phyloP scores from a whole-genome alignment of 2,113 vertebrate species.

The Clupea harengus region DNA sequence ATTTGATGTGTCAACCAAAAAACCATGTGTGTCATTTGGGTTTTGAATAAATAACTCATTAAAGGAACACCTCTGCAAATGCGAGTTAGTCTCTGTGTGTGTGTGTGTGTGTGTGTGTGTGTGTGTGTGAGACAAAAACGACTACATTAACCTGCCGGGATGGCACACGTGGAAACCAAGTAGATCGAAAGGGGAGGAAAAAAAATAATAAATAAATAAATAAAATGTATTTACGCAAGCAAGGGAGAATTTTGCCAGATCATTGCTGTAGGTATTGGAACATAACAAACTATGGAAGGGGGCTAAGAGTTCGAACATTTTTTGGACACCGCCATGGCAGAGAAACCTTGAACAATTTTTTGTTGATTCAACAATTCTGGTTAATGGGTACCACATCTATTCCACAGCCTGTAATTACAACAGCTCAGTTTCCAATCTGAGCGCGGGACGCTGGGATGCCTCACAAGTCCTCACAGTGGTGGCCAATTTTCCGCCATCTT shows the following conservation, averaged over 20 bases:
- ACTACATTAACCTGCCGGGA: slow-evolving; percentile 9
- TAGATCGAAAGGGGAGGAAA: slow-evolving; percentile 28
- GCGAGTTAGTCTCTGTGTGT: background rate
- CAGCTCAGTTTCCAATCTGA: slow-evolving; percentile 80
- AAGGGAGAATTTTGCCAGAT: slow-evolving; percentile 62
- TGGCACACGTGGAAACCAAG: background rate
- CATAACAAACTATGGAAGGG: slow-evolving; percentile 65
- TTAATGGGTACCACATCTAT: slow-evolving; percentile 83
- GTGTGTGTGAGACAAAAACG: slow-evolving; percentile 46
- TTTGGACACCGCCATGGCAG: slow-evolving; percentile 72
- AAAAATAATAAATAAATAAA: slow-evolving; percentile 40
- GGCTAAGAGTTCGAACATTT: slow-evolving; percentile 68
- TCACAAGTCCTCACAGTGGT: slow-evolving; percentile 70
- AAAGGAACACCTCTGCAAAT: slow-evolving; percentile 15
- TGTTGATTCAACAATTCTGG: slow-evolving; percentile 84
- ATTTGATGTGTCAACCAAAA: slow-evolving; percentile 38
- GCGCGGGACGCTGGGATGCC: slow-evolving; percentile 70
- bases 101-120: slow-evolving; percentile 34
- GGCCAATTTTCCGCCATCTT: slow-evolving; percentile 77
- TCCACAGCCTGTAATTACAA: slow-evolving; percentile 82
- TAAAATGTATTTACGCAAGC: slow-evolving; percentile 54
- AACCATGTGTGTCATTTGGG: slow-evolving; percentile 33
- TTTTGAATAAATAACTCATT: slow-evolving; percentile 39
- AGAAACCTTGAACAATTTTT: slow-evolving; percentile 74
- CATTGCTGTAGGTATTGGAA: slow-evolving; percentile 75